phyloP scores from a whole-genome alignment of 2,797 vertebrate species.

The Mormyrus proboscirostris region DNA sequence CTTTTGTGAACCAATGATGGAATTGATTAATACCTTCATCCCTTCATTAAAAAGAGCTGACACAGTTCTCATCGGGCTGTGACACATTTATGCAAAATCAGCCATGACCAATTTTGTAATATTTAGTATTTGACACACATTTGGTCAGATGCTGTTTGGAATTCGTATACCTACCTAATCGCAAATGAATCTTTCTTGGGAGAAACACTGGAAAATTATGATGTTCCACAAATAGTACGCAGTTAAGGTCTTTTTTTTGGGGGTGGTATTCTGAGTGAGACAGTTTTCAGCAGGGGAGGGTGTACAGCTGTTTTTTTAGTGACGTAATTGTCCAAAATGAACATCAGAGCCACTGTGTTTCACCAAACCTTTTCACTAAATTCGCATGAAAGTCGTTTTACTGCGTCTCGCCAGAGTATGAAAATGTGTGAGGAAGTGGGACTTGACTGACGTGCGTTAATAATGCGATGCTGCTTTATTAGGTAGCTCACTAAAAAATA shows the following conservation, averaged over 20 bases:
- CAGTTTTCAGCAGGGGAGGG: neutral
- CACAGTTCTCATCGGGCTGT: neutral
- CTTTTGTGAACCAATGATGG: neutral
- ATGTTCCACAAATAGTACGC: neutral
- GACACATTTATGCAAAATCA: neutral
- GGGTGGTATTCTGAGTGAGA: neutral
- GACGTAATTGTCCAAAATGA: neutral
- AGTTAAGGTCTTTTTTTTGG: neutral
- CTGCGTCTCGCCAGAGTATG: neutral
- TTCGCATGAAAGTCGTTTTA: neutral
- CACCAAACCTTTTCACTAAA: neutral
- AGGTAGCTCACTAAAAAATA: neutral
- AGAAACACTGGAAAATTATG: neutral
- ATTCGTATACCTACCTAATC: neutral
- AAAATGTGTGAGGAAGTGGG: neutral
- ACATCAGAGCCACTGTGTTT: neutral
- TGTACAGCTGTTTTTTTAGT: neutral
- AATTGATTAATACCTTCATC: neutral
- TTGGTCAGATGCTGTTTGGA: neutral
- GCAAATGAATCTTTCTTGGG: neutral
- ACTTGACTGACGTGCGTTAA: neutral
- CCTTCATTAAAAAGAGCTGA: neutral
- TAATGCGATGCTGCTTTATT: neutral
- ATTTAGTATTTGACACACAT: neutral
- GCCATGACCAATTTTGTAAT: neutral